Evolutionary conservation across 1,140 invertebrate genomes (phyloP).

Genomic region (Euwallacea fornicatus): DNA sequence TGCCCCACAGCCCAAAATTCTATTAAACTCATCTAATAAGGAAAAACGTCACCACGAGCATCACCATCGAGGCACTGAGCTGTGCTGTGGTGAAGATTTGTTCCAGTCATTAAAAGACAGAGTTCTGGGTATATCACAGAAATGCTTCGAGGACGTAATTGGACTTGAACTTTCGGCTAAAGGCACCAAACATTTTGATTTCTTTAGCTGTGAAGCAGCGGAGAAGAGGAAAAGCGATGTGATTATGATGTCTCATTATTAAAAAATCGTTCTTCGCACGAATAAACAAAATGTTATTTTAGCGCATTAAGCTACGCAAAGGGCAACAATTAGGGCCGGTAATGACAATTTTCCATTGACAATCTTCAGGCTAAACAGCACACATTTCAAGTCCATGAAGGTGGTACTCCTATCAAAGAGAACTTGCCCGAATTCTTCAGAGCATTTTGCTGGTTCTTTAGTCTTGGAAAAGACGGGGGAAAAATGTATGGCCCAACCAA

Average conservation of each 20-base stretch:
- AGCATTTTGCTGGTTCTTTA: no score
- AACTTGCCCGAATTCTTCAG: no score
- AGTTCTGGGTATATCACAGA: constrained; percentile 40
- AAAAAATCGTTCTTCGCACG: not conserved
- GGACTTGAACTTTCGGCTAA: constrained; percentile 38
- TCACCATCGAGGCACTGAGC: not conserved
- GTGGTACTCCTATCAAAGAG: not conserved
- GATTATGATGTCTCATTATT: constrained; percentile 37
- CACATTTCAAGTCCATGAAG: not conserved
- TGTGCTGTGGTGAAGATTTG: constrained; percentile 45
- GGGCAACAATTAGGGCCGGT: not conserved
- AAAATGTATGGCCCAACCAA: not conserved
- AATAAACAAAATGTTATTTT: not conserved
- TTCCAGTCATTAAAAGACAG: constrained; percentile 38
- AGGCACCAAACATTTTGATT: constrained; percentile 37
- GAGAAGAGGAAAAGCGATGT: constrained; percentile 43
- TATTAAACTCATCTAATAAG: no score
- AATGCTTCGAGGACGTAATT: constrained; percentile 44
- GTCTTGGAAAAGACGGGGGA: no score
- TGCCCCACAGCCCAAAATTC: no score
- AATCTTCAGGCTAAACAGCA: no score
- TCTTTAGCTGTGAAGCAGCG: constrained; percentile 46
- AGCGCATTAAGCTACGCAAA: not conserved
- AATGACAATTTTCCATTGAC: not conserved
- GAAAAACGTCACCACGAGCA: no score